A percentile compares a stretch with the other conserved stretches of the same genome.
These are phyloP conservation scores for Troides aeacus DNA, from an alignment of 2,888 invertebrate genomes.

Conservation along the genomic window DNA sequence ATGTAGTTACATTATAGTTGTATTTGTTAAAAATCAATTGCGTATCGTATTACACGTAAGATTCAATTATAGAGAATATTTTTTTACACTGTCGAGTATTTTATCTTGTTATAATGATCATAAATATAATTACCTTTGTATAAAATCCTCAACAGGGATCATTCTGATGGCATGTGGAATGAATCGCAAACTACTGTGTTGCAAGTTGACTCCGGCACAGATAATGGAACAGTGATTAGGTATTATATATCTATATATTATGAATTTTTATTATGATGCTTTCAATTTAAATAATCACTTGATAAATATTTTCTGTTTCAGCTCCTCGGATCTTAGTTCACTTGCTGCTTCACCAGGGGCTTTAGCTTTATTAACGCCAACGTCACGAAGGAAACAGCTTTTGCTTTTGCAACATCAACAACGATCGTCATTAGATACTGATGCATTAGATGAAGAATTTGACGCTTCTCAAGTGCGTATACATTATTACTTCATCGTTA, in stretches of 20 bases:
- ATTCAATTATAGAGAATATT: too few species aligned
- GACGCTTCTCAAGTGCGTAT: slow-evolving; percentile 78
- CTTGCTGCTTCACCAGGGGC: slow-evolving; percentile 78
- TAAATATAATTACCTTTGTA: too few species aligned
- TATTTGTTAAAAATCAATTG: too few species aligned
- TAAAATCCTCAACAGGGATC: slow-evolving; percentile 77
- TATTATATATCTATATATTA: slow-evolving; percentile 19
- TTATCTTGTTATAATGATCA: too few species aligned
- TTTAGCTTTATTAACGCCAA: slow-evolving; percentile 85
- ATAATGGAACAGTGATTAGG: slow-evolving; percentile 82
- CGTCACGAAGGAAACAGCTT: slow-evolving; percentile 87
- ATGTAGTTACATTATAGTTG: too few species aligned
- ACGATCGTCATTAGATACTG: slow-evolving; percentile 91
- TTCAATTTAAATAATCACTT: not conserved
- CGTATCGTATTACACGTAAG: too few species aligned
- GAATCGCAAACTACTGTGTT: slow-evolving; percentile 92
- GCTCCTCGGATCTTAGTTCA: slow-evolving; percentile 75
- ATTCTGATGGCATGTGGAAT: slow-evolving; percentile 93
- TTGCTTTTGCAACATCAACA: slow-evolving; percentile 91
- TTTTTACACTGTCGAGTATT: too few species aligned
- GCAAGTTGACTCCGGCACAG: slow-evolving; percentile 85
- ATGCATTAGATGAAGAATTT: slow-evolving; percentile 87
- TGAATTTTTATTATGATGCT: not conserved
- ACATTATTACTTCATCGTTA: too few species aligned
- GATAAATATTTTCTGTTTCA: slow-evolving; percentile 38